These are phyloP conservation scores for Galerucella calmariensis DNA, from an alignment of 2,888 invertebrate genomes.

Conservation along the genomic window DNA sequence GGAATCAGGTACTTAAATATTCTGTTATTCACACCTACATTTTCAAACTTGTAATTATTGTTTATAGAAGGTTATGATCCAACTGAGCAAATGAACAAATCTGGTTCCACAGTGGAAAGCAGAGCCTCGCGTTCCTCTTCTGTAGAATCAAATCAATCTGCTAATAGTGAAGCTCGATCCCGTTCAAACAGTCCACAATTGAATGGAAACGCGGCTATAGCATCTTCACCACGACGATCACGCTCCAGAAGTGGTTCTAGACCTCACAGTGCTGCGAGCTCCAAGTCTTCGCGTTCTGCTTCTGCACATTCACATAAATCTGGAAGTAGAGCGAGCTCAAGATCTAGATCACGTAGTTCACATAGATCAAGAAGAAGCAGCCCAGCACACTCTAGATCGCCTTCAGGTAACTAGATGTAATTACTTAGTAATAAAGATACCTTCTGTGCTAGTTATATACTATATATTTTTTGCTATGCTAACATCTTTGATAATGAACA, in stretches of 20 bases:
- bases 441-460: no score
- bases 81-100: constrained; percentile 31
- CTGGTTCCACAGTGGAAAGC: constrained; percentile 40
- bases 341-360: constrained; percentile 54
- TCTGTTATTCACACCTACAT: not conserved
- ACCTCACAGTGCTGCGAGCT: constrained; percentile 51
- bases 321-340: constrained; percentile 43
- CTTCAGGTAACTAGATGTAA: constrained; percentile 40
- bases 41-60: constrained; percentile 1
- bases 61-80: constrained; percentile 44
- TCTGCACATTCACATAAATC: constrained; percentile 41
- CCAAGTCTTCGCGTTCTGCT: constrained; percentile 54
- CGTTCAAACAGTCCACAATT: constrained; percentile 38
- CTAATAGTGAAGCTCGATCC: constrained; percentile 35
- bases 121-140: constrained; percentile 53
- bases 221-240: constrained; percentile 40
- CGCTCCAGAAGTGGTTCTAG: constrained; percentile 51
- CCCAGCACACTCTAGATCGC: constrained; percentile 51
- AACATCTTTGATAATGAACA: no score
- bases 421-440: no score
- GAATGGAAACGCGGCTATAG: constrained; percentile 34
- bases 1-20: constrained; percentile 44
- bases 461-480: no score
- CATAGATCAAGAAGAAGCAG: constrained; percentile 48
- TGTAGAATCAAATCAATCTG: constrained; percentile 50